Evolutionary conservation across 53 echinoderm and acorn worm species (phyloP), one percentile per base, ranked within the genome.

Genomic region (Mesocentrotus franciscanus): DNA sequence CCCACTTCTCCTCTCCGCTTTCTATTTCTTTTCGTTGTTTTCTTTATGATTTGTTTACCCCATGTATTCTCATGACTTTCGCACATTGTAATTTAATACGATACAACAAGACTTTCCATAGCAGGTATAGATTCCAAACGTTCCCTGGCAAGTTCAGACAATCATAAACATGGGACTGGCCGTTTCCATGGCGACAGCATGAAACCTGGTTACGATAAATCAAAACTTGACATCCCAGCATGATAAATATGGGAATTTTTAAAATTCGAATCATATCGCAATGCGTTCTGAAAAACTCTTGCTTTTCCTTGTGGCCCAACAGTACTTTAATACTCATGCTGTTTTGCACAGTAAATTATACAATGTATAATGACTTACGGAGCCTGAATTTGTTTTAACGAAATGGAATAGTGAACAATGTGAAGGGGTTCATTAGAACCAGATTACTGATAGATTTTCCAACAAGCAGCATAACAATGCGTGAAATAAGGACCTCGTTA

Each of bases 151-250:
- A 26, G n/a, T 12, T 57, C 85, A 85, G 27, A 18, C 56, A 57
- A 57, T 57, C 26, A 39, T 29, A 10, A 35, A 17, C 79, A 15
- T 79, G 34, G 56, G 58, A 85, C 56, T 24, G 39, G 13, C 85
- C 56, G 58, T 85, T 57, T 85, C 27, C 57, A 85, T 26, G 85
- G 26, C 56, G 22, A 85, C 85, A 58, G 12, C 85, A 57, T 85
- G 85, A n/a, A 85, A 85, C 58, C 56, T 85, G 85, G 85, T 85
- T 26, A 85, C 57, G 58, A 85, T 85, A 58, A 58, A 57, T 85
- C 85, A 85, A 85, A 58, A 56, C 27, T 57, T 85, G 85, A 79
- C 79, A 79, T 36, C 39, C 32, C n/a, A 75, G 39, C 79, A 17
- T 79, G 79, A 36, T 39, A 35, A n/a, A 79, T 39, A 79, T 79